A percentile compares a stretch with the other conserved stretches of the same genome.
phyloP scores from a whole-genome alignment of 2,888 invertebrate genomes.

The Megalurothrips usitatus region DNA sequence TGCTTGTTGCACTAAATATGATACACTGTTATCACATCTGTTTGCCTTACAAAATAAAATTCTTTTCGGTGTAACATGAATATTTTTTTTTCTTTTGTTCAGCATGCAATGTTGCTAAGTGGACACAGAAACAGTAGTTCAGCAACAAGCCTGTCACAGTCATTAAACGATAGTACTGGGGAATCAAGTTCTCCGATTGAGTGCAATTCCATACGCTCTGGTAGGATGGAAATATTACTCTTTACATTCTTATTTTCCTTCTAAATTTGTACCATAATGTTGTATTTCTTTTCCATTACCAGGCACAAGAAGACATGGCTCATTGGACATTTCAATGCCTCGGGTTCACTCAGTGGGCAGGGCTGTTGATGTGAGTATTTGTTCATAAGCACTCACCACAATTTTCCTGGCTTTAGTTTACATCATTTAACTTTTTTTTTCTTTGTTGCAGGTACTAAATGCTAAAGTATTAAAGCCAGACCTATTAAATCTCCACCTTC shows the following conservation, averaged over 20 bases:
- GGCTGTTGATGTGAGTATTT: conserved; percentile 3
- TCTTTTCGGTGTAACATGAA: not conserved
- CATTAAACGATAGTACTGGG: not conserved
- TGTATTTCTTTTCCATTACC: not conserved
- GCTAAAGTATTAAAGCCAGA: not conserved
- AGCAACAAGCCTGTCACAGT: not conserved
- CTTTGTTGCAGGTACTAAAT: not conserved
- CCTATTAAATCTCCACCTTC: not conserved
- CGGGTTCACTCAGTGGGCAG: not conserved
- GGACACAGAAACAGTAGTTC: not conserved
- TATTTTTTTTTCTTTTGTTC: not conserved
- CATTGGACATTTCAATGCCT: not conserved
- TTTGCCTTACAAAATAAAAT: not conserved
- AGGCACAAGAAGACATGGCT: not conserved
- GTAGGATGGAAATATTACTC: not conserved
- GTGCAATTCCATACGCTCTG: not conserved
- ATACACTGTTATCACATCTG: not conserved
- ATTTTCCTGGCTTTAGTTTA: not conserved
- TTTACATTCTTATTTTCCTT: not conserved
- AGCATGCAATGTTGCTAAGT: not conserved
- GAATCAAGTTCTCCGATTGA: not conserved
- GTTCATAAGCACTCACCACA: not conserved
- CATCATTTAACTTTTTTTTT: not conserved
- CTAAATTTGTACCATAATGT: not conserved
- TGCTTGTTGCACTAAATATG: not conserved